Base-by-base conservation (phyloP, 30 jellyfish, hydroid and myxozoan genomes). In the Aurelia sp. region DNA sequence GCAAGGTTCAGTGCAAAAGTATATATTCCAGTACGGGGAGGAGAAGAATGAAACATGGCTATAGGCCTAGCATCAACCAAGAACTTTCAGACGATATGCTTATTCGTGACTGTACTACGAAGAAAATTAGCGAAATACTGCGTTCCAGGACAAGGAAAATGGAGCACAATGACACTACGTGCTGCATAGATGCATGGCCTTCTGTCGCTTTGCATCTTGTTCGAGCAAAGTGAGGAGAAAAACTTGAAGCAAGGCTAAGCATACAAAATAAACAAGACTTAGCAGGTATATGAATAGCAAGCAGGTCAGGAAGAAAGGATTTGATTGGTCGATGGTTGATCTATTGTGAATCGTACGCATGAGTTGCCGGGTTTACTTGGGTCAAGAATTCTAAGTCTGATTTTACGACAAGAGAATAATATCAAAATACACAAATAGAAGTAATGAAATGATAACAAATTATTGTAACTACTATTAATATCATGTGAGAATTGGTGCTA, bases 311-410 rank as follows among this genome's bases (percentile, higher is more conserved):
- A 59, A 11, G 35, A 23, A 61, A 11, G 82, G 11, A 21, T 9
- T 60, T 57, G 79, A 66, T 62, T 78, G 79, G 89, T 44, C 40
- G 80, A 41, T 41, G 52, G 89, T 68, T 64, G 89, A 78, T 63
- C 89, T 66, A 62, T 62, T 47, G 70, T 21, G 65, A 78, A 78
- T 78, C 73, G 33, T 44, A 78, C 61, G 89, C 89, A 62, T 78
- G 80, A 78, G 89, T 21, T 22, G 15, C 59, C 20, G 18, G 73
- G 23, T 53, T 23, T 61, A 21, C 7, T 31, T 44, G 89, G 80
- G 79, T 78, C 89, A 78, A n/a, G 71, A 72, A 22, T 44, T 78
- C 53, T 35, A 33, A 81, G 89, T 78, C 89, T 78, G 31, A n/a
- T 61, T 60, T 35, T 18, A 2, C 23, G 17, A 44, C 55, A 44